A percentile compares a stretch with the other conserved stretches of the same genome.
Conservation (phyloP, 1,140 invertebrate genomes). For the Danaus melanippus region DNA sequence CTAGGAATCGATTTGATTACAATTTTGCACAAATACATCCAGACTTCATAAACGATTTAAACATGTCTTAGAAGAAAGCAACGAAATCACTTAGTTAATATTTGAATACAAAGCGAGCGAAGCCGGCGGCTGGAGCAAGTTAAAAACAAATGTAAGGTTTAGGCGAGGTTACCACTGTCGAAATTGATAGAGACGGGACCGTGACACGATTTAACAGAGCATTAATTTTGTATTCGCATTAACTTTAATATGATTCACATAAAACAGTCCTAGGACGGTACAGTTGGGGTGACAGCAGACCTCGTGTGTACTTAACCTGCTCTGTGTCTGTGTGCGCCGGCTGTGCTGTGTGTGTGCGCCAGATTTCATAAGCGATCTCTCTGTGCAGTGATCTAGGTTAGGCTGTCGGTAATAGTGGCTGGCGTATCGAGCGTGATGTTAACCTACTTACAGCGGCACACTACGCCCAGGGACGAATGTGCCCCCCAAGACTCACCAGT, state of each 20-base stretch:
- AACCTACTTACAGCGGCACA: constrained; percentile 66
- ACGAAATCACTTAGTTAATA: too few species aligned
- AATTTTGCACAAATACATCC: neutral
- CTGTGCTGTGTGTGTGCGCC: constrained; percentile 60
- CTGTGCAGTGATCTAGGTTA: constrained; percentile 70
- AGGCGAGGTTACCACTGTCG: constrained; percentile 23
- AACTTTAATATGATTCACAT: constrained; percentile 19
- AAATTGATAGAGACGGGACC: constrained; percentile 23
- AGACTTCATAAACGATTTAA: constrained; percentile 3
- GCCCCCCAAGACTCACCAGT: constrained; percentile 17
- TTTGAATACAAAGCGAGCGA: neutral
- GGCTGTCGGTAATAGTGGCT: constrained; percentile 56
- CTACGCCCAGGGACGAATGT: constrained; percentile 59
- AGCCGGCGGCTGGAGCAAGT: neutral
- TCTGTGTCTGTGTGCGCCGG: constrained; percentile 12
- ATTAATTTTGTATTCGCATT: constrained; percentile 25
- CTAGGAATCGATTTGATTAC: too few species aligned
- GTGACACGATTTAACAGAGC: constrained; percentile 24
- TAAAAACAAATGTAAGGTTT: constrained; percentile 22
- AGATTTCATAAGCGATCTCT: constrained; percentile 71
- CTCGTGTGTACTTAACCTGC: too few species aligned
- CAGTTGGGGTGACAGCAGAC: too few species aligned
- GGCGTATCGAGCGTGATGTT: constrained; percentile 69
- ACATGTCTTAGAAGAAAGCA: neutral
- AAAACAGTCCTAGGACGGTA: neutral